Conservation (phyloP, 2,888 invertebrate species). For the Operophtera brumata region DNA sequence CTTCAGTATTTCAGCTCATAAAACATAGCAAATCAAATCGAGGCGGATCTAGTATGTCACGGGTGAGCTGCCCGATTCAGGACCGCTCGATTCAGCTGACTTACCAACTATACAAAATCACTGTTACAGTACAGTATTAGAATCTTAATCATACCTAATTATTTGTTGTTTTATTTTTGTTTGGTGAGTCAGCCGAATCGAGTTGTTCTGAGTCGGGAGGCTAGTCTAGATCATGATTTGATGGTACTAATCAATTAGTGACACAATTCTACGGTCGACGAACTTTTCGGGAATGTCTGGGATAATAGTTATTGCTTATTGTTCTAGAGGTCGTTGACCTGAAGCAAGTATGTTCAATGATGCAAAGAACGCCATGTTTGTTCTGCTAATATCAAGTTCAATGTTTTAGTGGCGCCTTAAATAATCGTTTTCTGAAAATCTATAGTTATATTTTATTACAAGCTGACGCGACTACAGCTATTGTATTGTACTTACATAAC, state of each 20-base stretch:
- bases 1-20: slow-evolving; percentile 5
- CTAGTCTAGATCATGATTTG: slow-evolving; percentile 54
- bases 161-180: neutral
- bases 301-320: slow-evolving; percentile 36
- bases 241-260: slow-evolving; percentile 64
- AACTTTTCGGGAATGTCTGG: slow-evolving; percentile 50
- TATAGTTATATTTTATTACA: too few species aligned
- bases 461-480: too few species aligned
- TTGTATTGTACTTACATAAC: too few species aligned
- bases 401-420: neutral
- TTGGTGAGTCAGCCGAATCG: slow-evolving; percentile 1
- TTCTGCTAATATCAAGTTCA: slow-evolving; percentile 1
- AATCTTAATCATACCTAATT: too few species aligned
- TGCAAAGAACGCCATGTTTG: slow-evolving; percentile 7
- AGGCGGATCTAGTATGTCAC: slow-evolving; percentile 53
- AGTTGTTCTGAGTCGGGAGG: slow-evolving; percentile 26
- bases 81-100: neutral
- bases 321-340: slow-evolving; percentile 46
- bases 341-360: slow-evolving; percentile 12
- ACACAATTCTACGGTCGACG: slow-evolving; percentile 59
- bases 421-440: too few species aligned
- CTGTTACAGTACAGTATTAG: too few species aligned
- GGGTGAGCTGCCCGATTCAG: slow-evolving; percentile 23
- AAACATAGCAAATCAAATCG: slow-evolving; percentile 40
- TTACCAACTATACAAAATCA: neutral